These are phyloP conservation scores for Punctoribates punctum DNA, from an alignment of 2,888 invertebrate species.

Conservation along the genomic window DNA sequence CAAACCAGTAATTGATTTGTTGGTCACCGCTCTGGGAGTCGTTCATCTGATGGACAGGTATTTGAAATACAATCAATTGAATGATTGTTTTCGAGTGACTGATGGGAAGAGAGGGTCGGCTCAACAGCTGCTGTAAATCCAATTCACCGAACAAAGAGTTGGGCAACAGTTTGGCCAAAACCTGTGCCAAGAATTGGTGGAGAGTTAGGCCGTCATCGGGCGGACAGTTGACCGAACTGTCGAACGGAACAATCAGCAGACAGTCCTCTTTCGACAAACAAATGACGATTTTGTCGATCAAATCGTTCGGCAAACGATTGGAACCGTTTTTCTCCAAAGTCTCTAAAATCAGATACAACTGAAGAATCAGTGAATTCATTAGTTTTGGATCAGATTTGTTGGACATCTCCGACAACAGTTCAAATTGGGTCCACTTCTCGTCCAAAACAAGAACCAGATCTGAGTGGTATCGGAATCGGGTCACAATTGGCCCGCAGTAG, in stretches of 20 bases:
- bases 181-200: conserved; percentile 15
- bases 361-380: conserved; percentile 22
- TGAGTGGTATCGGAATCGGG: neutral
- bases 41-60: conserved; percentile 8
- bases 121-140: neutral
- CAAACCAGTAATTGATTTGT: conserved; percentile 28
- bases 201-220: neutral
- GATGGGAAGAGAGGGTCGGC: neutral
- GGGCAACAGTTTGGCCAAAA: conserved; percentile 13
- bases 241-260: neutral
- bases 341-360: conserved; percentile 20
- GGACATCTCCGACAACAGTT: neutral
- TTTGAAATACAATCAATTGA: conserved; percentile 7
- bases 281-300: neutral
- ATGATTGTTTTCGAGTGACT: conserved; percentile 20
- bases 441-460: conserved; percentile 22
- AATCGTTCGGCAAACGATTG: conserved; percentile 20
- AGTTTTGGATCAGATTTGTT: neutral
- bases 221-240: no score
- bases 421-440: neutral
- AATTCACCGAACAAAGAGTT: conserved; percentile 1
- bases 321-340: neutral
- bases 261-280: neutral
- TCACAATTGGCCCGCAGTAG: neutral
- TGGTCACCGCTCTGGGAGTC: neutral